Evolutionary conservation across 2,888 invertebrate species (phyloP), one percentile per base, ranked within the genome.

Genomic region (Stenodera caucasica): DNA sequence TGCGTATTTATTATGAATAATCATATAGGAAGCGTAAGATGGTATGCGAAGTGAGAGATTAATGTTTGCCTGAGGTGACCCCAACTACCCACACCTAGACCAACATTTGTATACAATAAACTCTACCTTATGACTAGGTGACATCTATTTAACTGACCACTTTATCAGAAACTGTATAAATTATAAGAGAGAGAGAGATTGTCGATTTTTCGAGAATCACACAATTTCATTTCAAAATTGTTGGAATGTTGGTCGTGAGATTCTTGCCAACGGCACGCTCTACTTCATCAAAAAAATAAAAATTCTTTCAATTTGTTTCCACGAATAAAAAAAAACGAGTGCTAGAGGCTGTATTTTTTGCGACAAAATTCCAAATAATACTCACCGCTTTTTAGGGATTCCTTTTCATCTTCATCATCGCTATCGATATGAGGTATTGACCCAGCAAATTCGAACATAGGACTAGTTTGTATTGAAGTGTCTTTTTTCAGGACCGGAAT

Each of bases 391-490:
- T 73, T 75, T 29, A 75, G 69, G 1, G 77, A 76, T 23, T 79
- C 79, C 64, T 77, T 52, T 64, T 80, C 84, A 68, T 85, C 85
- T 75, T 89, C 89, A 71, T 88, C 88, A 72, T 89, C 89, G 76
- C 88, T 88, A 79, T 89, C 89, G 70, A 89, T 89, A 78, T 89
- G 89, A 63, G 89, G 89, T 79, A 89, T 88, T 49, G 85, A 83
- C 30, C 86, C 86, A 55, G 86, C 88, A 71, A 87, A 81, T 76
- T 88, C 88, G 77, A 88, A 88, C 78, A 86, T 84, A 65, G 85
- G 81, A 76, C 82, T 82, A 64, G 82, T 81, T 71, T 83, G 81
- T 60, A 82, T 82, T 37, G 80, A 78, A 21, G 78, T 77, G 70
- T 82, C 82, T 64, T 78, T 80, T 65, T 75, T 79, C 54, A 78